Evolutionary conservation across 2,888 invertebrate species (phyloP), one percentile per base, ranked within the genome.

Genomic region (Malthinus flaveolus): DNA sequence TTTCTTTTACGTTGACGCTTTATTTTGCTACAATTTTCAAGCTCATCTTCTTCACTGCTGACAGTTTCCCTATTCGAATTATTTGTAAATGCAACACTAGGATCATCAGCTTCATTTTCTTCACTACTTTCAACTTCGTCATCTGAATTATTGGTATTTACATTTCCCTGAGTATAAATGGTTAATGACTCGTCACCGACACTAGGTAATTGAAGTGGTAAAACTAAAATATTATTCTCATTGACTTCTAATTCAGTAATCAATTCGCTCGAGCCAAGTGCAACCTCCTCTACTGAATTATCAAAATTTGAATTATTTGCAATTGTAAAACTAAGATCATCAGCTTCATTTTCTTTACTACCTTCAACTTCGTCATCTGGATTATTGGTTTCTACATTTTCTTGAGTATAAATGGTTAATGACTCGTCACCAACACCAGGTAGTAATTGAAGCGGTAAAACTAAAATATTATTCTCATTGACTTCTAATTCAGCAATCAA

Each of bases 1-100:
- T 15, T 15, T 45, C 15, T 45, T 45, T 45, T 45, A 6, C 45
- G 45, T 7, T 31, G 12, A 45, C 45, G 45, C 15, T 45, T 45
- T 45, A 45, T 9, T 45, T 45, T 45, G 13, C 13, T 12, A 9
- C 7, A 9, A 45, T 12, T 7, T 23, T 13, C 15, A 45, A 15
- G 8, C 11, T 13, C 12, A 12, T 45, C 12, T 6, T 45, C 15
- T 9, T 31, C 45, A 11, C 45, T 23, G 45, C 12, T 45, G n/a
- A 12, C 9, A 13, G 13, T 45, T 45, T 45, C 45, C 7, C 8
- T 33, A 33, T 33, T 33, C 8, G 33, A 33, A 33, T 33, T 33
- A 33, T 6, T 33, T 33, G 33, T 8, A 33, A 8, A 7, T 33
- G 33, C 33, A 33, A 33, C 8, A 33, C 33, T 33, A 33, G 33